Percentiles rank a stretch among this genome's conserved stretches.
Conservation (phyloP, 1,140 invertebrate genomes). For the Lepeophtheirus salmonis region DNA sequence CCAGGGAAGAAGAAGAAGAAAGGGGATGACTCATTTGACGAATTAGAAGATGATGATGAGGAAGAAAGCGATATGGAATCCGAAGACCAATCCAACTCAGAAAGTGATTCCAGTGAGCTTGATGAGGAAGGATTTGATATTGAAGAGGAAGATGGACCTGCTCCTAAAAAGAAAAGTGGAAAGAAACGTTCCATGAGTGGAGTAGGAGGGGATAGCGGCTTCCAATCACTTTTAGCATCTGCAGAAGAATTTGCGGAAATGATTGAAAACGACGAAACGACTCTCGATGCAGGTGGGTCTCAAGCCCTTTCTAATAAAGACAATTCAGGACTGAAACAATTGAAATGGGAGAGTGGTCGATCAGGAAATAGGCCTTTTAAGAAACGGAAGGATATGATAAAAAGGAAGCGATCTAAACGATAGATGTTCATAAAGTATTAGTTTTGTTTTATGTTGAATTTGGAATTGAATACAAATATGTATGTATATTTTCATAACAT, state of each 20-base stretch:
- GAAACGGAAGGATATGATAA: too few relatives aligned
- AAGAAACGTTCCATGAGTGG: background rate
- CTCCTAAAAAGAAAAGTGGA: slow-evolving; percentile 15
- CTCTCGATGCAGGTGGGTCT: slow-evolving; percentile 19
- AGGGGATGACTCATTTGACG: slow-evolving; percentile 20
- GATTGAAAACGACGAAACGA: slow-evolving; percentile 17
- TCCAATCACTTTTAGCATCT: slow-evolving; percentile 20
- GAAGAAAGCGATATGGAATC: background rate
- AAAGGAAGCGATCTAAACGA: too few relatives aligned
- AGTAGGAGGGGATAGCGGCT: slow-evolving; percentile 19
- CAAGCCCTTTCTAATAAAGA: slow-evolving; percentile 13
- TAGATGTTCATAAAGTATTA: too few relatives aligned
- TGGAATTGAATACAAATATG: too few relatives aligned
- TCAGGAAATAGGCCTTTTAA: too few relatives aligned
- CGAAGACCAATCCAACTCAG: background rate
- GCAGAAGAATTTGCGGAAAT: slow-evolving; percentile 16
- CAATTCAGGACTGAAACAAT: slow-evolving; percentile 3
- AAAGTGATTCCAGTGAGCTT: background rate
- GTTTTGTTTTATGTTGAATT: too few relatives aligned
- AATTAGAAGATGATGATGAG: slow-evolving; percentile 12
- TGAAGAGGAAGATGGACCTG: slow-evolving; percentile 7
- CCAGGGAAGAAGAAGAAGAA: slow-evolving; percentile 16
- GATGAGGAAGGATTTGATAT: slow-evolving; percentile 1
- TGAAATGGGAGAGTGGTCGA: slow-evolving; percentile 19
- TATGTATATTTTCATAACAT: too few relatives aligned